Conservation (phyloP, 2,797 vertebrate species). For the Ceyx erithaca region DNA sequence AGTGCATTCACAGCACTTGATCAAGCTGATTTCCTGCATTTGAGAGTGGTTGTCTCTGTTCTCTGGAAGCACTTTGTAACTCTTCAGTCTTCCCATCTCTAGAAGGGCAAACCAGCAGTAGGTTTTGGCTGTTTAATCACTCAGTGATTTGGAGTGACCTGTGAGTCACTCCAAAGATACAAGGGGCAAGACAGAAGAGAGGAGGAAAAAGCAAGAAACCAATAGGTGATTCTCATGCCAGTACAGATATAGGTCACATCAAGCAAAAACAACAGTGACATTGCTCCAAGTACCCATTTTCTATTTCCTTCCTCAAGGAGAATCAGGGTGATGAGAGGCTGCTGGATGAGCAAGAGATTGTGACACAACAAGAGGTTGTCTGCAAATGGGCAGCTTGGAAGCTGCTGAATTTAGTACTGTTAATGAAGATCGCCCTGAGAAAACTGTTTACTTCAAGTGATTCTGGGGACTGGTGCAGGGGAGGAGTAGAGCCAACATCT, state of each 20-base stretch:
- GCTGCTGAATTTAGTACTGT: background rate
- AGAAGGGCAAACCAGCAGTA: background rate
- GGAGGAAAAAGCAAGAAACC: background rate
- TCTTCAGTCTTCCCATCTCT: background rate
- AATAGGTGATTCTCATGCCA: rapidly evolving
- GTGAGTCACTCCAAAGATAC: background rate
- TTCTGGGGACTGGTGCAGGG: background rate
- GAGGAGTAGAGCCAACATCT: conserved; percentile 1
- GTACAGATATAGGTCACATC: rapidly evolving
- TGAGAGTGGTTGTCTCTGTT: background rate
- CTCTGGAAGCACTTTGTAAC: background rate
- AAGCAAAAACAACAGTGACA: background rate
- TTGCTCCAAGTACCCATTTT: background rate
- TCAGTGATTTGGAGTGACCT: background rate
- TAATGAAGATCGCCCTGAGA: background rate
- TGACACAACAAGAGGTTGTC: background rate
- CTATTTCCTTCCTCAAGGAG: background rate
- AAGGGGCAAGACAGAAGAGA: background rate
- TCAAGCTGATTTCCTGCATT: background rate
- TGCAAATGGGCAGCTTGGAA: background rate
- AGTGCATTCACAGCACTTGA: rapidly evolving
- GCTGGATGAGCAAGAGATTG: background rate
- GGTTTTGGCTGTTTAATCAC: background rate
- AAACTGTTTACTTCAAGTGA: background rate
- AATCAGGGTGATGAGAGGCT: background rate